Evolutionary conservation across 2,797 vertebrate species (phyloP).

Genomic region (Microctenopoma stevenorrisi): DNA sequence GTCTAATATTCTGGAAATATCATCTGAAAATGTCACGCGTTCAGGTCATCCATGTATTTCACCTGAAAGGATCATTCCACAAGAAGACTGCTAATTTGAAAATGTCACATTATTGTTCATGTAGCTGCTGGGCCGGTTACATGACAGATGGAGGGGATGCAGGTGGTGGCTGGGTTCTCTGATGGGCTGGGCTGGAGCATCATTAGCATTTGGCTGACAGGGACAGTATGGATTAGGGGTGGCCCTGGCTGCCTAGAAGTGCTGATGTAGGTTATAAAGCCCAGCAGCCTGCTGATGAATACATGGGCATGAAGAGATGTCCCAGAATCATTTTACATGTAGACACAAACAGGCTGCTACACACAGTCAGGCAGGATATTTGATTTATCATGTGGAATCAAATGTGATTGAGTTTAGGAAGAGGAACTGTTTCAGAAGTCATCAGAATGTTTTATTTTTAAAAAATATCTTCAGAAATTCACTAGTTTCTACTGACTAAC

Average conservation of each 20-base stretch:
- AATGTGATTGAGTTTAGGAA: not conserved
- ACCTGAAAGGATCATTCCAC: not conserved
- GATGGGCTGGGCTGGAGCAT: conserved; percentile 35
- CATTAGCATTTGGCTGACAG: conserved; percentile 79
- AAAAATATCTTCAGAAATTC: no score
- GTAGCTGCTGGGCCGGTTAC: conserved; percentile 3
- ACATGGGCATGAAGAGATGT: conserved; percentile 33
- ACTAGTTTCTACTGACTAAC: not conserved
- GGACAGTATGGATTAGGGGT: conserved; percentile 65
- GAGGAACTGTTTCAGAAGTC: no score
- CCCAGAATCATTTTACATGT: conserved; percentile 7
- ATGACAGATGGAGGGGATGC: conserved; percentile 33
- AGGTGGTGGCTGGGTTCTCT: not conserved
- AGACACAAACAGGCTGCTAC: not conserved
- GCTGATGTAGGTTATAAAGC: conserved; percentile 55
- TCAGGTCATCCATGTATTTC: not conserved
- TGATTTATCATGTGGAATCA: no score
- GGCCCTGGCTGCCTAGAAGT: conserved; percentile 53
- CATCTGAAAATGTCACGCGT: no score
- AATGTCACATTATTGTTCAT: not conserved
- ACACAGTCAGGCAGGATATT: no score
- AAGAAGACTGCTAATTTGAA: conserved; percentile 5
- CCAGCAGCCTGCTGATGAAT: conserved; percentile 52
- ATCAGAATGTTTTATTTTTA: no score
- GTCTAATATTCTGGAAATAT: no score